Base-by-base conservation (phyloP, 1,140 invertebrate species). In the Pararge aegeria region DNA sequence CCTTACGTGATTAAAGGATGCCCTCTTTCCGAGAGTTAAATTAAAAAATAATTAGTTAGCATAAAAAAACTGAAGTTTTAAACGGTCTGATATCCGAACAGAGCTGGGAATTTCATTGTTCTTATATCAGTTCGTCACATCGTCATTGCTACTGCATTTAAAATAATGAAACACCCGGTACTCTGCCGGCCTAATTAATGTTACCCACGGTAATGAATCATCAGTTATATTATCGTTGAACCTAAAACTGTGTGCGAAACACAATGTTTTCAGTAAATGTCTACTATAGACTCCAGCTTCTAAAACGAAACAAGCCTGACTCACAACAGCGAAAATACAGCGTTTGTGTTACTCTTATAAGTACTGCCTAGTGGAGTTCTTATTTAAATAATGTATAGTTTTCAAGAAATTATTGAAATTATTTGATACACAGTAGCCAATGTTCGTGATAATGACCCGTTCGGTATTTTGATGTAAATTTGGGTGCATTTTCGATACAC, bases 311-410 rank as follows among this genome's bases (percentile, higher is more conserved):
- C 38, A 42, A 18, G 12, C 15, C 38, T 42, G 38, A 42, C 13
- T 42, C 38, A 42, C 38, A 5, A 18, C 13, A 5, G 5, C 38
- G 34, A 38, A 42, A 42, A 42, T 42, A 42, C 15, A 5, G 5
- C 15, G 38, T 42, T 42, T 42, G 38, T 42, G 10, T 13, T 38
- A 38, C n/a, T n/a, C n/a, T n/a, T n/a, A n/a, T n/a, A n/a, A n/a
- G n/a, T n/a, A n/a, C n/a, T n/a, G n/a, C n/a, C n/a, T n/a, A n/a
- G n/a, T n/a, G n/a, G n/a, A n/a, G n/a, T n/a, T n/a, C n/a, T n/a
- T n/a, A n/a, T n/a, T n/a, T n/a, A n/a, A n/a, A n/a, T n/a, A n/a
- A n/a, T n/a, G n/a, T n/a, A n/a, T n/a, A n/a, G n/a, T n/a, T n/a
- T n/a, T n/a, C n/a, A n/a, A n/a, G n/a, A n/a, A n/a, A n/a, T n/a